Evolutionary conservation across 2,797 vertebrate species (phyloP).

Genomic region (Sandelia bainsii): DNA sequence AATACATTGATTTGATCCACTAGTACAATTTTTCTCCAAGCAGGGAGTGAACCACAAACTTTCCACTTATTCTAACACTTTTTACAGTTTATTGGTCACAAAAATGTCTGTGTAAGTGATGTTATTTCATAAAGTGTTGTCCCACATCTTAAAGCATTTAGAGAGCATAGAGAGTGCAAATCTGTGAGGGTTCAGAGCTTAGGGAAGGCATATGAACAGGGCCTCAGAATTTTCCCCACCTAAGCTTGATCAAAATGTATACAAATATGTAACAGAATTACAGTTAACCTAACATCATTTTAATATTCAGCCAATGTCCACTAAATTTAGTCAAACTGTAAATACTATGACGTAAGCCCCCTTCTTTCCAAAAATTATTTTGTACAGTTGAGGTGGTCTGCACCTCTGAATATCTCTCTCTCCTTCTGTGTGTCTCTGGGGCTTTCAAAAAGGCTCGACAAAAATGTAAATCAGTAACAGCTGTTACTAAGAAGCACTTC

Average conservation of each 20-base stretch:
- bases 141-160: constrained; percentile 1
- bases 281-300: background rate
- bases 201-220: background rate
- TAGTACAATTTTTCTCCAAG: background rate
- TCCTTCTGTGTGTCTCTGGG: constrained; percentile 8
- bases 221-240: background rate
- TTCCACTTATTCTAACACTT: background rate
- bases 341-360: background rate
- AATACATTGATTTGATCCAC: background rate
- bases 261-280: background rate
- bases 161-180: background rate
- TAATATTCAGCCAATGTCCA: background rate
- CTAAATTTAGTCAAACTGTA: background rate
- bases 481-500: constrained; percentile 59
- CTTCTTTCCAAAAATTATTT: constrained; percentile 9
- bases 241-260: background rate
- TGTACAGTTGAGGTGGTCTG: constrained; percentile 1
- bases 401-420: constrained; percentile 8
- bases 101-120: constrained; percentile 1
- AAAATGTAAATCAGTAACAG: constrained; percentile 77
- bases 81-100: constrained; percentile 1
- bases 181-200: background rate
- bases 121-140: constrained; percentile 18
- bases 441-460: constrained; percentile 53
- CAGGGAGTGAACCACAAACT: background rate